These are phyloP conservation scores for Lethrus apterus DNA, from an alignment of 1,140 invertebrate genomes.

Conservation along the genomic window DNA sequence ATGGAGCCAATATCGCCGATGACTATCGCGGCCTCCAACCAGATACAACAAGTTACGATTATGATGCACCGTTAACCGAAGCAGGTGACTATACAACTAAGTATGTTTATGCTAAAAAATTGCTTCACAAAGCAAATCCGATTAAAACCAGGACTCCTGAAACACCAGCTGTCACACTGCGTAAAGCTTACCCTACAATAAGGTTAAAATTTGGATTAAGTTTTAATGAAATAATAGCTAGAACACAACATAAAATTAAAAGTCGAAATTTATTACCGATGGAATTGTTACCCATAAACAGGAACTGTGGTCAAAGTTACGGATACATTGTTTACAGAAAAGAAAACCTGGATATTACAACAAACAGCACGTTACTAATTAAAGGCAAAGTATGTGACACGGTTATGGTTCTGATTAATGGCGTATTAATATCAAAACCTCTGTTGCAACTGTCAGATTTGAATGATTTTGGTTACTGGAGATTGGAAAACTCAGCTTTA, in stretches of 20 bases:
- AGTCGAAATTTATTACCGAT: slow-evolving; percentile 40
- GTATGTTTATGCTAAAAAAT: slow-evolving; percentile 24
- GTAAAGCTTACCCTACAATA: slow-evolving; percentile 33
- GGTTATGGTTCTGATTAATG: slow-evolving; percentile 45
- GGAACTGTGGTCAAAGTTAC: slow-evolving; percentile 48
- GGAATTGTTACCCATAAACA: slow-evolving; percentile 53
- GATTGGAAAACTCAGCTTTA: slow-evolving; percentile 33
- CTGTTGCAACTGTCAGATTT: slow-evolving; percentile 31
- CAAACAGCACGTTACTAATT: slow-evolving; percentile 38
- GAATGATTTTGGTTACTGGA: slow-evolving; percentile 44
- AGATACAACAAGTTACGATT: slow-evolving; percentile 18
- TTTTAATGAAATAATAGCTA: slow-evolving; percentile 31
- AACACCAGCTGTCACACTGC: slow-evolving; percentile 29
- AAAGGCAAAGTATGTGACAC: slow-evolving; percentile 47
- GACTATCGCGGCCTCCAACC: slow-evolving; percentile 12
- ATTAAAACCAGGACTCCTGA: slow-evolving; percentile 40
- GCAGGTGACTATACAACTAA: slow-evolving; percentile 21
- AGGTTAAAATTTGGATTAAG: slow-evolving; percentile 28
- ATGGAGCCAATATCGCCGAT: slow-evolving; percentile 49
- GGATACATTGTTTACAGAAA: slow-evolving; percentile 51
- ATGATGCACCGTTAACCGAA: slow-evolving; percentile 16
- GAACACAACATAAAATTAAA: slow-evolving; percentile 17
- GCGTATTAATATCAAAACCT: slow-evolving; percentile 37
- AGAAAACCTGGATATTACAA: slow-evolving; percentile 25
- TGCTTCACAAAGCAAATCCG: slow-evolving; percentile 37